Base-by-base conservation (phyloP, 2,888 invertebrate genomes). In the Heliconius ethilla region DNA sequence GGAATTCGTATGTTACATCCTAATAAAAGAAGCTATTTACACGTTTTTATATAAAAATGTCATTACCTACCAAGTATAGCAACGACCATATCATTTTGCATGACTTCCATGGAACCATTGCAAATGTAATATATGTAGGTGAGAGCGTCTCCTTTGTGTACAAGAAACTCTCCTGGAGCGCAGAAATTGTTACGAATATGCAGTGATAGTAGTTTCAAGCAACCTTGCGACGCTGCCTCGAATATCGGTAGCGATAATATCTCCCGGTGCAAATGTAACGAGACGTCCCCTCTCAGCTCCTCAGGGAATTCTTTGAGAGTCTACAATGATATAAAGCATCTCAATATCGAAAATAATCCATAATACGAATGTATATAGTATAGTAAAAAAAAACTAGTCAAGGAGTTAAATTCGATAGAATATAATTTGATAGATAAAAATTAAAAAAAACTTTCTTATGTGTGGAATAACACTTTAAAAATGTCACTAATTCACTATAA, bases 21-120 rank as follows among this genome's bases (percentile, higher is more conserved):
- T 25, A 62, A 62, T 25, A 25, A 63, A 18, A 63, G 15, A 27
- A 15, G 0, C 2, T 15, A 25, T 63, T 11, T 25, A 13, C 15
- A 63, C 3, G 13, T 15, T 13, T 62, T 45, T 15, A 67, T 65
- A 74, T 2, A 59, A 55, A 55, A 45, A 25, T 27, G 9, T 74
- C 55, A 40, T 65, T 75, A 91, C 96, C 96, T 93, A 99, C 99
- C 99, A 83, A 99, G 95, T 86, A 99, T 99, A 79, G 99, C 99
- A 29, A 99, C 99, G 75, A 99, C 99, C 98, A 99, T 99, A 82
- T 97, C 97, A 86, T 98, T 97, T 90, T 99, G 98, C 86, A 99
- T 97, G 69, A 99, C 98, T 93, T 99, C 99, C 98, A 99, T 98
- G 45, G 98, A 98, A 10, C 99, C 99, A 88, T 99, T 99, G 94